These are phyloP conservation scores for Enhydra lutris DNA, from an alignment of 2,113 vertebrate genomes.

Conservation along the genomic window DNA sequence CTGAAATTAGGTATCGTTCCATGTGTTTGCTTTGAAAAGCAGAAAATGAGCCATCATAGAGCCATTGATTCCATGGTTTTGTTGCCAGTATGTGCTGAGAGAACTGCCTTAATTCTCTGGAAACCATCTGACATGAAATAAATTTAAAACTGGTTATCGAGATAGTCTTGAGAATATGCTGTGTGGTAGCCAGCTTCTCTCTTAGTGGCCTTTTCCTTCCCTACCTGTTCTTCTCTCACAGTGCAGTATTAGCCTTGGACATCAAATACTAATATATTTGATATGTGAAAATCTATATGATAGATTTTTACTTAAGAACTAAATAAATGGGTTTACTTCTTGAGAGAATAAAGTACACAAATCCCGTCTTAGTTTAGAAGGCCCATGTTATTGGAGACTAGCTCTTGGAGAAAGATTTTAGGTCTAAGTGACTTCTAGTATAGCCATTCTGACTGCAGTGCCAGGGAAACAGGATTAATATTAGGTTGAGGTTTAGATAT, in stretches of 20 bases:
- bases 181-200: neutral
- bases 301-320: neutral
- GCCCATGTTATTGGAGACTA: neutral
- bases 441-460: neutral
- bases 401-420: neutral
- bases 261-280: neutral
- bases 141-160: neutral
- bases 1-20: conserved; percentile 50
- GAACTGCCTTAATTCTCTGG: neutral
- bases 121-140: neutral
- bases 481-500: neutral
- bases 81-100: neutral
- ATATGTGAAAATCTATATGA: neutral
- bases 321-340: neutral
- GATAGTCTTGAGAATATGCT: neutral
- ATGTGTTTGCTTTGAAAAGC: neutral
- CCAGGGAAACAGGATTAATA: neutral
- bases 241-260: neutral
- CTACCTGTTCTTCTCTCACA: neutral
- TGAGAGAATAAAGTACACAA: neutral
- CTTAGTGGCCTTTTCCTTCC: neutral
- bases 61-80: neutral
- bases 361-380: neutral
- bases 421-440: neutral
- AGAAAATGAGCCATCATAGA: neutral